Percentiles rank a stretch among this genome's conserved stretches.
These are phyloP conservation scores for Tylochromis polylepis DNA, from an alignment of 2,113 vertebrate genomes.

Conservation along the genomic window DNA sequence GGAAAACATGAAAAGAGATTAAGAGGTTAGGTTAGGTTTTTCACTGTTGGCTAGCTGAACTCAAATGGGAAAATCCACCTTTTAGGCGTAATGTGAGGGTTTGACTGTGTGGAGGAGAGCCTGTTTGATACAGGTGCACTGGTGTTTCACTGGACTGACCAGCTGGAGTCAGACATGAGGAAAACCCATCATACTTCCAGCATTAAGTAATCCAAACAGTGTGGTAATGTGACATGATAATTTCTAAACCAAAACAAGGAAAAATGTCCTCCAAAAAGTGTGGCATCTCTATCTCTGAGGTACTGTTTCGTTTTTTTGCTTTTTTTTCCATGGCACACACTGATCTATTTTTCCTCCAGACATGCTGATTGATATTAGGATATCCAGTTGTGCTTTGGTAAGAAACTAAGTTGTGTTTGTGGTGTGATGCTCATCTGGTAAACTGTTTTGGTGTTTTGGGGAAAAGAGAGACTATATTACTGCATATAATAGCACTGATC, in stretches of 20 bases:
- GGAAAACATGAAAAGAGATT: background rate
- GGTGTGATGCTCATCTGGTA: background rate
- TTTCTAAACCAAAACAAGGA: background rate
- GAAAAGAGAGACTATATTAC: background rate
- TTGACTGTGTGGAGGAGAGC: too few relatives aligned
- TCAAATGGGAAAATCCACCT: background rate
- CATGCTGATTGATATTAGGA: background rate
- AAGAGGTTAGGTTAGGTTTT: background rate
- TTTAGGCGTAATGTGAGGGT: background rate
- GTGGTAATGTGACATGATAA: background rate
- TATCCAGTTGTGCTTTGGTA: fast-evolving
- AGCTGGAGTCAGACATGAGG: background rate
- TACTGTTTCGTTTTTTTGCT: fast-evolving
- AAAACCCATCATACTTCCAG: background rate
- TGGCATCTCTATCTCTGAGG: background rate
- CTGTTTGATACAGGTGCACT: background rate
- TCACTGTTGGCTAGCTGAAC: background rate
- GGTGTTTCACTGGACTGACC: background rate
- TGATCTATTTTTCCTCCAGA: background rate
- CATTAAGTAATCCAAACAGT: background rate
- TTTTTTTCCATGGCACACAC: background rate
- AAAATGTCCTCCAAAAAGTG: background rate
- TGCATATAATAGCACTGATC: background rate
- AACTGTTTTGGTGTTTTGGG: background rate
- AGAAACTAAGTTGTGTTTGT: background rate